A percentile compares a stretch with the other conserved stretches of the same genome.
phyloP scores from a whole-genome alignment of 2,888 invertebrate genomes.

The Lysandra coridon region DNA sequence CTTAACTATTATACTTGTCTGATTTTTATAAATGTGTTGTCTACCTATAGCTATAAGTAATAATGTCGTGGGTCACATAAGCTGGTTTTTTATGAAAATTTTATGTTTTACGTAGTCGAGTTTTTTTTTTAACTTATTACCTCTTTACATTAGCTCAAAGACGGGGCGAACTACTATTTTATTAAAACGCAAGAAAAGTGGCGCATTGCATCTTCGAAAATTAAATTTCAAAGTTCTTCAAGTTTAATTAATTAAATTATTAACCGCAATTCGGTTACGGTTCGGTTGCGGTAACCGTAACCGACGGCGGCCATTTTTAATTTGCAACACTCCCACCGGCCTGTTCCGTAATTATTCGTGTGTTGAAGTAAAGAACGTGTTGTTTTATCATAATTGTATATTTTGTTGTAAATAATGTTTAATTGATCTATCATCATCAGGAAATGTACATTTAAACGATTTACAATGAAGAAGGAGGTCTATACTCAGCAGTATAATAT shows the following conservation, averaged over 20 bases:
- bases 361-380: background rate
- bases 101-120: too few species aligned
- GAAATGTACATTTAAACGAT: background rate
- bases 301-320: constrained; percentile 42
- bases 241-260: constrained; percentile 9
- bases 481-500: too few species aligned
- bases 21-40: too few species aligned
- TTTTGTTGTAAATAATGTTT: background rate
- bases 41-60: too few species aligned
- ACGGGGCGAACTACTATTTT: background rate
- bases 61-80: too few species aligned
- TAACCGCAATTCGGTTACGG: constrained; percentile 11
- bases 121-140: too few species aligned
- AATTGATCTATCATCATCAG: background rate
- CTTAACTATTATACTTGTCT: too few species aligned
- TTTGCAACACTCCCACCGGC: constrained; percentile 37
- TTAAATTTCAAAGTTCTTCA: constrained; percentile 10
- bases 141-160: too few species aligned
- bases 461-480: too few species aligned
- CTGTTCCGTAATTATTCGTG: constrained; percentile 29
- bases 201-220: background rate
- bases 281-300: constrained; percentile 31
- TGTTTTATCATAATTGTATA: background rate
- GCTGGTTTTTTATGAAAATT: too few species aligned
- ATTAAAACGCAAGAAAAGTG: background rate